Percentiles rank a stretch among this genome's conserved stretches.
phyloP scores from a whole-genome alignment of 1,140 invertebrate genomes.

The Bombus waltoni region DNA sequence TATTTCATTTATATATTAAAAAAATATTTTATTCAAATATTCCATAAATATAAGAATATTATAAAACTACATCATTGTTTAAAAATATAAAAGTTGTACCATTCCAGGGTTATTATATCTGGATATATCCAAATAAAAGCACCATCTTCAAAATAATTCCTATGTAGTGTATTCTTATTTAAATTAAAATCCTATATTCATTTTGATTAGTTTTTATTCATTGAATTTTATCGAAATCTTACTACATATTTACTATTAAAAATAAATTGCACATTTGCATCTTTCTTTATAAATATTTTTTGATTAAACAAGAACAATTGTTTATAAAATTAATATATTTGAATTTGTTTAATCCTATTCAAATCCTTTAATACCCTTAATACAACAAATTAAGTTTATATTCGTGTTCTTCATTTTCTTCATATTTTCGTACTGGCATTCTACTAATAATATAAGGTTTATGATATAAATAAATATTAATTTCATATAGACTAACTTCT shows the following conservation, averaged over 20 bases:
- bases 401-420: not conserved
- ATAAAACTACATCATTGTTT: slow-evolving; percentile 28
- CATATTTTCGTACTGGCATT: slow-evolving; percentile 2
- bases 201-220: slow-evolving; percentile 17
- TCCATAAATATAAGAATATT: slow-evolving; percentile 27
- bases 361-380: slow-evolving; percentile 11
- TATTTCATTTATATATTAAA: slow-evolving; percentile 29
- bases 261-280: slow-evolving; percentile 8
- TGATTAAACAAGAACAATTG: slow-evolving; percentile 14
- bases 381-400: not conserved
- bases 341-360: slow-evolving; percentile 2
- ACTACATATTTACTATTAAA: slow-evolving; percentile 16
- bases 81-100: slow-evolving; percentile 44
- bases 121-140: slow-evolving; percentile 41
- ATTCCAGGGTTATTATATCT: slow-evolving; percentile 26
- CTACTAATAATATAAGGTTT: slow-evolving; percentile 5
- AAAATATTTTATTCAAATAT: slow-evolving; percentile 37
- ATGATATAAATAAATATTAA: slow-evolving; percentile 35
- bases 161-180: not conserved
- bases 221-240: slow-evolving; percentile 10
- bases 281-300: slow-evolving; percentile 1
- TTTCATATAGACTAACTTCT: slow-evolving; percentile 25
- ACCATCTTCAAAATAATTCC: slow-evolving; percentile 18
- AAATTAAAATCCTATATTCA: slow-evolving; percentile 7
- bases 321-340: slow-evolving; percentile 36